These are phyloP conservation scores for Neoscelio sp. DNA, from an alignment of 2,888 invertebrate genomes.

Conservation along the genomic window DNA sequence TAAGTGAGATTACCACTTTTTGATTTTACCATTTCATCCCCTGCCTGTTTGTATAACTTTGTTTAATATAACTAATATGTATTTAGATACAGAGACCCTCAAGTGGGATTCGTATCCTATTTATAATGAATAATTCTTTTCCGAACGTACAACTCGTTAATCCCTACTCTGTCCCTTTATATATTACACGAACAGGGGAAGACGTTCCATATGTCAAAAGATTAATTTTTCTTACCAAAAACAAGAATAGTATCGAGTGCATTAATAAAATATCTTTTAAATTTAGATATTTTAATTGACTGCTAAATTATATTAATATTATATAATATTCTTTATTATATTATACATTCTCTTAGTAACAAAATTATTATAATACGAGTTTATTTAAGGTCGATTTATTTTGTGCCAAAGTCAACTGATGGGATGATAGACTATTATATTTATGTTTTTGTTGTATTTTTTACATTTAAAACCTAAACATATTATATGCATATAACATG, in stretches of 20 bases:
- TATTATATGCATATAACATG: no score
- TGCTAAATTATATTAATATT: no score
- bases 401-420: no score
- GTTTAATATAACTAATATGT: conserved; percentile 17
- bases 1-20: conserved; percentile 5
- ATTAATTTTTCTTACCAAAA: conserved; percentile 22
- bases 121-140: conserved; percentile 17
- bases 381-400: no score
- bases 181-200: background rate
- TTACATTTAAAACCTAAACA: no score
- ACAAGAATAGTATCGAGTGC: conserved; percentile 9
- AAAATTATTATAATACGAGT: no score
- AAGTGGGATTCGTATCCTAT: conserved; percentile 10
- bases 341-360: no score
- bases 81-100: conserved; percentile 5
- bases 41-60: conserved; percentile 1
- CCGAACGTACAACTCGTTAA: conserved; percentile 27
- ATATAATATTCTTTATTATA: no score
- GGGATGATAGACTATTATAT: no score
- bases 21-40: conserved; percentile 1
- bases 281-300: no score
- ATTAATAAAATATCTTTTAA: no score
- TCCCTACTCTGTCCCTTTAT: conserved; percentile 22
- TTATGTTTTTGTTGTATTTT: no score
- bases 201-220: conserved; percentile 18